Conservation (phyloP, 2,113 vertebrate species). For the Grantiella picta region DNA sequence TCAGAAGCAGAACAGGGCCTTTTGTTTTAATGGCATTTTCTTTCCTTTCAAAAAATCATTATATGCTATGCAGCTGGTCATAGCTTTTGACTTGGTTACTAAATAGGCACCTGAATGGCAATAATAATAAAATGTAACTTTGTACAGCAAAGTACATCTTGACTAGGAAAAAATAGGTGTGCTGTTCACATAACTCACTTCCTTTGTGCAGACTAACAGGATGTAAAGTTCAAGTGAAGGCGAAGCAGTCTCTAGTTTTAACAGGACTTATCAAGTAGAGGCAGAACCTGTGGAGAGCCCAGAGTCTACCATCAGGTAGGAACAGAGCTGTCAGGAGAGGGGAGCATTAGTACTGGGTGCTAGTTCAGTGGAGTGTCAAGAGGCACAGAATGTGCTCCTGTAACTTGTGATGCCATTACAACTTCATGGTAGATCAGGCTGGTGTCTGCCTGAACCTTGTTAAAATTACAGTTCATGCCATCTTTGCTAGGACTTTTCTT, state of each 20-base stretch:
- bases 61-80: neutral
- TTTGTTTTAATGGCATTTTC: slow-evolving; percentile 33
- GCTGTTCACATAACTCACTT: neutral
- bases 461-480: neutral
- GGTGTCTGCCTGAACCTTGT: neutral
- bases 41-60: neutral
- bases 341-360: neutral
- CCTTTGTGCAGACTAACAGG: slow-evolving; percentile 32
- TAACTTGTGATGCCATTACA: neutral
- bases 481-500: neutral
- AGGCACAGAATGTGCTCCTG: neutral
- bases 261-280: neutral
- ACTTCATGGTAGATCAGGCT: neutral
- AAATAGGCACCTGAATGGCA: neutral
- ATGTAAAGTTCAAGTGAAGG: slow-evolving; percentile 27
- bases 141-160: neutral
- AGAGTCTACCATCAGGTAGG: neutral
- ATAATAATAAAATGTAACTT: neutral
- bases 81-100: neutral
- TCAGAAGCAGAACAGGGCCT: slow-evolving; percentile 9
- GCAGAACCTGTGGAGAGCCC: neutral
- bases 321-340: neutral
- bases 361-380: neutral
- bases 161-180: neutral
- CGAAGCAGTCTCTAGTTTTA: neutral